phyloP scores from a whole-genome alignment of 1,140 invertebrate species.

The Pentalonia nigronervosa region DNA sequence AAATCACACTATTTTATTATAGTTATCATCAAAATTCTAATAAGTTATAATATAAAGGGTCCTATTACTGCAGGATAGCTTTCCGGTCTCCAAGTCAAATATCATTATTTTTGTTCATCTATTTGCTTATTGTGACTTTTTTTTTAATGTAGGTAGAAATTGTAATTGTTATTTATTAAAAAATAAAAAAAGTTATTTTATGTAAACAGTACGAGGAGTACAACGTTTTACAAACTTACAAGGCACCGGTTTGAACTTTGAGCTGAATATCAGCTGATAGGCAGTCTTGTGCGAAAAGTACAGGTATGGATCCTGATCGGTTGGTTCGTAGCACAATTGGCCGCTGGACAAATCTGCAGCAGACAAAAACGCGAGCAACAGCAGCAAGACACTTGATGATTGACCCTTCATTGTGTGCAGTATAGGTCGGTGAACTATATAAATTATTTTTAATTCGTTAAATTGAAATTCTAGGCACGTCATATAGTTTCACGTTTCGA shows the following conservation, averaged over 20 bases:
- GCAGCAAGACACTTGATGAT: not conserved
- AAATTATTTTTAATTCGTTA: not conserved
- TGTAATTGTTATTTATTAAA: too few species aligned
- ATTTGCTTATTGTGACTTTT: too few species aligned
- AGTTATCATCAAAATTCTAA: not conserved
- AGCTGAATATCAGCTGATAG: slow-evolving; percentile 65
- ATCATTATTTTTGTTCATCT: too few species aligned
- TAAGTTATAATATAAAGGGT: too few species aligned
- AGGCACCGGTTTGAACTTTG: slow-evolving; percentile 63
- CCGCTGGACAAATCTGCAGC: slow-evolving; percentile 54
- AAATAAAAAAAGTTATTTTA: too few species aligned
- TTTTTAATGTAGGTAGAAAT: too few species aligned
- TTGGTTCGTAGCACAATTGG: slow-evolving; percentile 64
- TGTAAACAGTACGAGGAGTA: too few species aligned
- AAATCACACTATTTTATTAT: not conserved
- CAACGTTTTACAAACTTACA: slow-evolving; percentile 62
- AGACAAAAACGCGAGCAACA: slow-evolving; percentile 35
- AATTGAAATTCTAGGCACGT: slow-evolving; percentile 25
- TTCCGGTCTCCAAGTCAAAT: too few species aligned
- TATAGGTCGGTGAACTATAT: slow-evolving; percentile 34
- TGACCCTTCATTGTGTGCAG: slow-evolving; percentile 18
- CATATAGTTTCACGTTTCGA: not conserved
- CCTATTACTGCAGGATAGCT: too few species aligned
- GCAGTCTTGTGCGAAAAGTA: slow-evolving; percentile 66
- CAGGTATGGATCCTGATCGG: slow-evolving; percentile 66